These are phyloP conservation scores for Orthosia incerta DNA, from an alignment of 2,888 invertebrate species.

Conservation along the genomic window DNA sequence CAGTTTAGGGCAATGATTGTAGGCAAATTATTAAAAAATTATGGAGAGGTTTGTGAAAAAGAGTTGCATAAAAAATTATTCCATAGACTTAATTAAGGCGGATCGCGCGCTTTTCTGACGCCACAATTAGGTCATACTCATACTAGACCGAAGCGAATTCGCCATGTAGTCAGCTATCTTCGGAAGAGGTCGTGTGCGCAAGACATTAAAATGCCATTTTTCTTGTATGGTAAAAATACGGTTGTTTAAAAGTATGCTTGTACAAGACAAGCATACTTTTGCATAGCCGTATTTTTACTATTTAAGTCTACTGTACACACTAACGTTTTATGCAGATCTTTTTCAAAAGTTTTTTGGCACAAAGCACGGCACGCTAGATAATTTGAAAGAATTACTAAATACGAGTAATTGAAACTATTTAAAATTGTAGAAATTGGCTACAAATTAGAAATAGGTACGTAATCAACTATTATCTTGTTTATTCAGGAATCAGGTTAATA, in stretches of 20 bases:
- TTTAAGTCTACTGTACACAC: too few relatives aligned
- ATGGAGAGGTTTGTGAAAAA: constrained; percentile 1
- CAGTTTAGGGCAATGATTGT: constrained; percentile 5
- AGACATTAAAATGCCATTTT: too few relatives aligned
- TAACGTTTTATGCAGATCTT: constrained; percentile 11
- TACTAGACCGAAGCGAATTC: too few relatives aligned
- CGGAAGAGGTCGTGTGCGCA: too few relatives aligned
- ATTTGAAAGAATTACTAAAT: constrained; percentile 6
- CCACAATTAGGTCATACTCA: too few relatives aligned
- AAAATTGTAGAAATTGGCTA: constrained; percentile 48
- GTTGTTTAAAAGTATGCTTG: too few relatives aligned
- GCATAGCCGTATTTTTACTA: too few relatives aligned
- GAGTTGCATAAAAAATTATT: constrained; percentile 5
- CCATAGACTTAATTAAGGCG: too few relatives aligned
- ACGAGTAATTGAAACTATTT: constrained; percentile 17
- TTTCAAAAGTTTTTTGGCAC: constrained; percentile 47
- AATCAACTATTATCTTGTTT: constrained; percentile 30
- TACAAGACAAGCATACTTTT: too few relatives aligned
- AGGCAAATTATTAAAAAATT: constrained; percentile 13
- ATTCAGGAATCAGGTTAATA: constrained; percentile 48
- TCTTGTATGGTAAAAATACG: too few relatives aligned
- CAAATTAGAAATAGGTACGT: constrained; percentile 39
- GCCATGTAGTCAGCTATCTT: too few relatives aligned
- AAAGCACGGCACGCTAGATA: constrained; percentile 51
- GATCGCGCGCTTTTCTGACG: too few relatives aligned